Evolutionary conservation across 2,888 invertebrate genomes (phyloP), one percentile per base, ranked within the genome.

Genomic region (Lottia scabra): DNA sequence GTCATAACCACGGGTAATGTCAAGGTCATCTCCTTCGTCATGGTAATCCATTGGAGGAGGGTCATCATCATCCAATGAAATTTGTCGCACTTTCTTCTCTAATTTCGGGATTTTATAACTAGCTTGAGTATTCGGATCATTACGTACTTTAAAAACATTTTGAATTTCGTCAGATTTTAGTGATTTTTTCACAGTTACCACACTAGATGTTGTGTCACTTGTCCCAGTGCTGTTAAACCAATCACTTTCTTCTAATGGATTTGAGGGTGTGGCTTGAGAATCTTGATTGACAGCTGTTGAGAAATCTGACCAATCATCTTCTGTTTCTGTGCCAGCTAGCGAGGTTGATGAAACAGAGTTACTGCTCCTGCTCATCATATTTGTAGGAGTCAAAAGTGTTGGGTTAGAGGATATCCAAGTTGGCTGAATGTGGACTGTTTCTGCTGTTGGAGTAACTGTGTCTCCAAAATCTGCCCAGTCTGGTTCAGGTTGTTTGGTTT

Each of bases 31-130:
- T 15, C 82, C 80, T 12, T 83, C 82, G 10, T 79, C 81, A 27
- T 74, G 68, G 26, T 78, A 74, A 72, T 84, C 83, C 76, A 84
- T 75, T 0, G 86, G 86, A 26, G 86, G 86, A 19, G 85, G 86
- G 70, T 80, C 81, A n/a, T 79, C 75, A 19, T 72, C 68, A 23
- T 72, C 73, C 12, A 71, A 72, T 26, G 71, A 65, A 62, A 48
- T 12, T 44, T 63, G 67, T 15, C 27, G 27, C 8, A 68, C 44
- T n/a, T 67, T 38, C 65, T 48, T 30, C 13, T 45, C 48, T 15
- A 65, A 65, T 30, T 38, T 45, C 26, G 74, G 75, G 12, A 77
- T 70, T 67, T 75, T 74, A 38, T 76, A 75, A 56, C 74, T 76
- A 43, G 73, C 75, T 72, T 76, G 46, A 0, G 75, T 78, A n/a